phyloP scores from a whole-genome alignment of 2,888 invertebrate species.

The Timema podura region DNA sequence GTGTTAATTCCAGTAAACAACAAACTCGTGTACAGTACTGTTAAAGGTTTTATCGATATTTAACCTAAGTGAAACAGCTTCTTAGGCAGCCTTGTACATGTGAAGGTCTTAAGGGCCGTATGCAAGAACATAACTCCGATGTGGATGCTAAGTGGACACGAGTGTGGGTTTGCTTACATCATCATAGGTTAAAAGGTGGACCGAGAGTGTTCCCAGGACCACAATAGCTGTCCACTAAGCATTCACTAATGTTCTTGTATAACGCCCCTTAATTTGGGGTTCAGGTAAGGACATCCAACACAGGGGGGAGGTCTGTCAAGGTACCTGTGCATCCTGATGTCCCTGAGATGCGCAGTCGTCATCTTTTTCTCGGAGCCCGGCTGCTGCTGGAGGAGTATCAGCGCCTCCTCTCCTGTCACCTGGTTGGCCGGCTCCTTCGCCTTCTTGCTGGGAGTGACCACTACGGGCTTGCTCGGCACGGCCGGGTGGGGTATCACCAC shows the following conservation, averaged over 20 bases:
- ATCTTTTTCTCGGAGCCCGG: not conserved
- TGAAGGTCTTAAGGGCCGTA: too few species aligned
- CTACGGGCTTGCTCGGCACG: not conserved
- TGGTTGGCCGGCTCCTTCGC: not conserved
- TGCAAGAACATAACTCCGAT: not conserved
- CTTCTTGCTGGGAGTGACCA: not conserved
- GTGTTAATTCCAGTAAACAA: too few species aligned
- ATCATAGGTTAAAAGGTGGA: too few species aligned
- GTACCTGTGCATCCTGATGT: conserved; percentile 12
- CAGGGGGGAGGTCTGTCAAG: not conserved
- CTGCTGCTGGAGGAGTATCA: too few species aligned
- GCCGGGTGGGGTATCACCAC: conserved; percentile 22
- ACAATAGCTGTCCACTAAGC: not conserved
- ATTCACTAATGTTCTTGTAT: too few species aligned
- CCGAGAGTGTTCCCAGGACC: not conserved
- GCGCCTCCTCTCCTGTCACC: not conserved
- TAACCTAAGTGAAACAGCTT: too few species aligned
- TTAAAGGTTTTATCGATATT: too few species aligned
- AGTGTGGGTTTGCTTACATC: too few species aligned
- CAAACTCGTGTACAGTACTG: too few species aligned
- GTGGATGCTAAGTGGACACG: not conserved
- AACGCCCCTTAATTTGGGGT: not conserved
- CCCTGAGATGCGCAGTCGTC: not conserved
- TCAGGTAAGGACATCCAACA: not conserved
- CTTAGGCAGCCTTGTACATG: too few species aligned